phyloP scores from a whole-genome alignment of 2,113 vertebrate genomes.

The Lasiurus borealis region DNA sequence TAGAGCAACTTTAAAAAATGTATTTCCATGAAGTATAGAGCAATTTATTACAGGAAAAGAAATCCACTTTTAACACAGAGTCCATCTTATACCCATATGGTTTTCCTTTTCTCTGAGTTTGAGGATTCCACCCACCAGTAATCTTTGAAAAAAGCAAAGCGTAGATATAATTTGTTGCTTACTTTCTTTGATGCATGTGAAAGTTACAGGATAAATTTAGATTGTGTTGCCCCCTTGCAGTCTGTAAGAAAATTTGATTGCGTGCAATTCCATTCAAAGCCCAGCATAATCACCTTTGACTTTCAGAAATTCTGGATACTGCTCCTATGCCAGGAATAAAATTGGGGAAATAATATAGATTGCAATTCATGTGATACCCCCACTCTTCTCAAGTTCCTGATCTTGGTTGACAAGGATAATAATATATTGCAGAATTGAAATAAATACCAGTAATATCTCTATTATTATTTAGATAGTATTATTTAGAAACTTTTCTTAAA shows the following conservation, averaged over 20 bases:
- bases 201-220: constrained; percentile 47
- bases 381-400: background rate
- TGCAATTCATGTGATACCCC: background rate
- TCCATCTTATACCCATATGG: constrained; percentile 42
- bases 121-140: constrained; percentile 44
- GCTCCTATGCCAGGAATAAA: background rate
- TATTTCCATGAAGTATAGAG: background rate
- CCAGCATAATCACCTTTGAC: background rate
- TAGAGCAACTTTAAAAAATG: constrained; percentile 61
- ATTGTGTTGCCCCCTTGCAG: background rate
- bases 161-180: constrained; percentile 40
- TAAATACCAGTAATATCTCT: background rate
- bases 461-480: background rate
- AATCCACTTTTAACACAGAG: constrained; percentile 62
- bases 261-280: background rate
- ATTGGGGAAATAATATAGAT: background rate
- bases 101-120: constrained; percentile 54
- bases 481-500: background rate
- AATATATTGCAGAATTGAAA: background rate
- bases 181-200: background rate
- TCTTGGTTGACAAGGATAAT: background rate
- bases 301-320: background rate
- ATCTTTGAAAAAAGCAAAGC: constrained; percentile 9
- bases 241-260: constrained; percentile 1
- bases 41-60: constrained; percentile 62